A percentile compares a stretch with the other conserved stretches of the same genome.
These are phyloP conservation scores for Hirundichthys speculiger DNA, from an alignment of 2,113 vertebrate species.

Conservation along the genomic window DNA sequence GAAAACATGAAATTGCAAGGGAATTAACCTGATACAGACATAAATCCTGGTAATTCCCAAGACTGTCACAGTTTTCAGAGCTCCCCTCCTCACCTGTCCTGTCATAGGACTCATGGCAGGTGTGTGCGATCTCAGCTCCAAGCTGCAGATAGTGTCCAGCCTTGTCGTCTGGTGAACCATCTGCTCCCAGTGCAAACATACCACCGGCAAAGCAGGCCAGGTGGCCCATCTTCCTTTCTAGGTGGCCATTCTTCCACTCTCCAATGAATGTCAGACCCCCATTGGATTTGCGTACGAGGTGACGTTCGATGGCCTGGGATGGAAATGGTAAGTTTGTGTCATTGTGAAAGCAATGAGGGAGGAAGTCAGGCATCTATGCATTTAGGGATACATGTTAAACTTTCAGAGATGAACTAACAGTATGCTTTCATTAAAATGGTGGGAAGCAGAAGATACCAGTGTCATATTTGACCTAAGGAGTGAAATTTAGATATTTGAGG, in stretches of 20 bases:
- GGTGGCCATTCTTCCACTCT: conserved; percentile 98
- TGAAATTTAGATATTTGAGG: too few relatives aligned
- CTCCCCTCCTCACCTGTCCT: conserved; percentile 86
- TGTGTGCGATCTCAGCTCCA: conserved; percentile 97
- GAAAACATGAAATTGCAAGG: too few relatives aligned
- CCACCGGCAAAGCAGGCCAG: conserved; percentile 97
- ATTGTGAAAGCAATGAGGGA: not conserved
- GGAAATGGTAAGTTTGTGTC: not conserved
- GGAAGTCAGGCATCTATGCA: not conserved
- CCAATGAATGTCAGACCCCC: conserved; percentile 97
- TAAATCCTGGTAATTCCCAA: too few relatives aligned
- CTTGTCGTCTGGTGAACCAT: conserved; percentile 94
- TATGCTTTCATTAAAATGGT: too few relatives aligned
- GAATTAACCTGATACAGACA: too few relatives aligned
- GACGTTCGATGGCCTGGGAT: conserved; percentile 94
- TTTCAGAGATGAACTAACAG: too few relatives aligned
- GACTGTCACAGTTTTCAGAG: too few relatives aligned
- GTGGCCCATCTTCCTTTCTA: conserved; percentile 98
- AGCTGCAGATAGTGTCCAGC: conserved; percentile 97
- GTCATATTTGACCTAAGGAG: too few relatives aligned
- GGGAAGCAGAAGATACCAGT: too few relatives aligned
- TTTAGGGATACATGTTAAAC: too few relatives aligned
- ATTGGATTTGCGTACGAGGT: conserved; percentile 94
- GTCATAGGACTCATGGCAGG: conserved; percentile 97
- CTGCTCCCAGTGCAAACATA: conserved; percentile 96